phyloP scores from a whole-genome alignment of 2,888 invertebrate genomes.

The Polymixis lichenea region DNA sequence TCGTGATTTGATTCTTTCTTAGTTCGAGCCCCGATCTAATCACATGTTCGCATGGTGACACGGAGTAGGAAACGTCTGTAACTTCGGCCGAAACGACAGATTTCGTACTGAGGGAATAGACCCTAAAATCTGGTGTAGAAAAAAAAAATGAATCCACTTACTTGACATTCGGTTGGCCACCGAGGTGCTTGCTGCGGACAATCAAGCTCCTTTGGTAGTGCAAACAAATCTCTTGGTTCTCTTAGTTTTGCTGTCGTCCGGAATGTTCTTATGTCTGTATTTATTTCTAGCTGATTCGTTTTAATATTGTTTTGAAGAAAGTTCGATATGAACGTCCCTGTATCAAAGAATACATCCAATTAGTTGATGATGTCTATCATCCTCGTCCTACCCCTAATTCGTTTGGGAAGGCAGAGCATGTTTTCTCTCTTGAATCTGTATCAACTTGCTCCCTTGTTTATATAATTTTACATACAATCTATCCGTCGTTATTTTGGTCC shows the following conservation, averaged over 20 bases:
- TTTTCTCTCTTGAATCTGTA: not conserved
- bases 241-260: conserved; percentile 92
- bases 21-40: too few relatives aligned
- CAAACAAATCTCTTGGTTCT: conserved; percentile 93
- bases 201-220: conserved; percentile 92
- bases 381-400: conserved; percentile 5
- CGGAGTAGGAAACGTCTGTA: too few relatives aligned
- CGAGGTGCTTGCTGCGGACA: conserved; percentile 94
- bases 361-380: not conserved
- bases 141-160: conserved; percentile 76
- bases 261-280: conserved; percentile 92
- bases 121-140: not conserved
- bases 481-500: not conserved
- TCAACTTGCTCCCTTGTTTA: not conserved
- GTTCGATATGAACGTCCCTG: conserved; percentile 92
- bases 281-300: conserved; percentile 93
- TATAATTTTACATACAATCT: not conserved
- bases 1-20: too few relatives aligned
- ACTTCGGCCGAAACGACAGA: too few relatives aligned
- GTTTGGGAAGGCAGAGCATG: not conserved
- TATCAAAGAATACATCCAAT: conserved; percentile 49
- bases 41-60: too few relatives aligned
- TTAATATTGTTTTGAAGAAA: conserved; percentile 92
- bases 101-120: too few relatives aligned
- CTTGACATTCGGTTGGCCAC: conserved; percentile 98